Percentiles rank a stretch among this genome's conserved stretches.
Evolutionary conservation across 2,797 vertebrate genomes (phyloP).

Genomic region (Darevskia mixta): DNA sequence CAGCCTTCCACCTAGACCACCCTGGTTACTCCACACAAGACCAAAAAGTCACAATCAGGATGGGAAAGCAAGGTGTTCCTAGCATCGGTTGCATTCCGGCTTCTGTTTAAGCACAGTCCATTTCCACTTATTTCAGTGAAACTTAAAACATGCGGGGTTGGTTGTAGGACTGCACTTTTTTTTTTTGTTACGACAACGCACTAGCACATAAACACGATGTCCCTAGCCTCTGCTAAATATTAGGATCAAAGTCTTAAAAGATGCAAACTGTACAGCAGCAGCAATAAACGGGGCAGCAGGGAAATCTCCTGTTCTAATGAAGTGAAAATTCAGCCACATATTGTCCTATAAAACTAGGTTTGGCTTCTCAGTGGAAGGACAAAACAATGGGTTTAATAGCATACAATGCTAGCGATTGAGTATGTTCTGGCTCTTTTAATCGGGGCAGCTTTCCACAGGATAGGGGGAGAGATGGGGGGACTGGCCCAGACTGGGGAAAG

Average conservation of each 20-base stretch:
- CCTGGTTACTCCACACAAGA: constrained; percentile 68
- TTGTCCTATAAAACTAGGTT: constrained; percentile 60
- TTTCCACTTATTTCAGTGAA: constrained; percentile 9
- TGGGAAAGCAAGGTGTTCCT: constrained; percentile 66
- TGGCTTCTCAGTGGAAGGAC: constrained; percentile 48
- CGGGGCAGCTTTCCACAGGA: constrained; percentile 50
- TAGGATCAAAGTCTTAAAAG: constrained; percentile 50
- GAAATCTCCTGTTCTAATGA: constrained; percentile 54
- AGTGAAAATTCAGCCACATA: constrained; percentile 59
- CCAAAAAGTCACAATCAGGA: constrained; percentile 61
- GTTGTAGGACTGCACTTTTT: neutral
- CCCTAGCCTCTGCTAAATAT: constrained; percentile 59
- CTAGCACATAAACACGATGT: constrained; percentile 62
- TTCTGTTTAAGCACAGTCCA: neutral
- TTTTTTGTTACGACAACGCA: constrained; percentile 54
- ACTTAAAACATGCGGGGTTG: neutral
- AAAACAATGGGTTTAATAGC: constrained; percentile 57
- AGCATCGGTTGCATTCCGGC: neutral
- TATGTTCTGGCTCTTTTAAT: constrained; percentile 49
- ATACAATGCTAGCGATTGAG: constrained; percentile 42
- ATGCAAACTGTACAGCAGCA: constrained; percentile 54
- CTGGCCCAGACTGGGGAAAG: constrained; percentile 71
- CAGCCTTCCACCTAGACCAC: constrained; percentile 60
- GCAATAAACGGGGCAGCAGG: constrained; percentile 48
- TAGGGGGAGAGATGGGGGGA: constrained; percentile 51